Conservation (phyloP, 2,888 invertebrate genomes). For the Hypomecis punctinalis region DNA sequence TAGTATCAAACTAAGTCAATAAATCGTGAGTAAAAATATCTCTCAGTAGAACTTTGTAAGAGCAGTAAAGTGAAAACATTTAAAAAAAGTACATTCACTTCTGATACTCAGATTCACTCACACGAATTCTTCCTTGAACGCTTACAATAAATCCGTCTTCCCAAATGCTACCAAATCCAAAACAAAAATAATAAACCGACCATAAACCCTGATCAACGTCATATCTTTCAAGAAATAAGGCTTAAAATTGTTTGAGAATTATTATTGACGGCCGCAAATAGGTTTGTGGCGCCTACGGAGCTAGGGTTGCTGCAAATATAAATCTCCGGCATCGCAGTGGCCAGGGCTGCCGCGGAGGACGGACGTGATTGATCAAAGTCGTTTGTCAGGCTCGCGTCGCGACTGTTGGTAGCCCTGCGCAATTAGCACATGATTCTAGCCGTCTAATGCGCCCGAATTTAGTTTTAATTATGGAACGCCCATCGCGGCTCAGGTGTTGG, state of each 20-base stretch:
- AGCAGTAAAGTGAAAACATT: not conserved
- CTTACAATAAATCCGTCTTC: conserved; percentile 50
- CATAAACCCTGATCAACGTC: conserved; percentile 32
- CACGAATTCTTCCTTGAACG: conserved; percentile 43
- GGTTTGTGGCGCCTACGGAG: conserved; percentile 60
- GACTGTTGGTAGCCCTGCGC: conserved; percentile 73
- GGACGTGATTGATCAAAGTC: conserved; percentile 82
- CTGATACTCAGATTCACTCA: conserved; percentile 21
- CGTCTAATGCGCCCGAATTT: conserved; percentile 77
- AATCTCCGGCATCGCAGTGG: conserved; percentile 66
- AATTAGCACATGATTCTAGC: conserved; percentile 80
- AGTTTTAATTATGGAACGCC: conserved; percentile 70
- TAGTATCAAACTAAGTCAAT: not conserved
- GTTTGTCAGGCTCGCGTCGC: conserved; percentile 82
- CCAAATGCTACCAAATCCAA: conserved; percentile 51
- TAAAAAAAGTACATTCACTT: not conserved
- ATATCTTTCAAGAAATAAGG: conserved; percentile 38
- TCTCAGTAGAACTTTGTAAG: too few species aligned
- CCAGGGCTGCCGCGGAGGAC: conserved; percentile 75
- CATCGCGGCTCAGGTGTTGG: conserved; percentile 44
- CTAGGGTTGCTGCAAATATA: conserved; percentile 72
- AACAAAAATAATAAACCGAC: conserved; percentile 41
- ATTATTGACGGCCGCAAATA: conserved; percentile 57
- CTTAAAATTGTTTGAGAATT: conserved; percentile 52
- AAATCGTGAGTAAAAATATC: too few species aligned